Base-by-base conservation (phyloP, 2,888 invertebrate species). In the Chouioia cunea region DNA sequence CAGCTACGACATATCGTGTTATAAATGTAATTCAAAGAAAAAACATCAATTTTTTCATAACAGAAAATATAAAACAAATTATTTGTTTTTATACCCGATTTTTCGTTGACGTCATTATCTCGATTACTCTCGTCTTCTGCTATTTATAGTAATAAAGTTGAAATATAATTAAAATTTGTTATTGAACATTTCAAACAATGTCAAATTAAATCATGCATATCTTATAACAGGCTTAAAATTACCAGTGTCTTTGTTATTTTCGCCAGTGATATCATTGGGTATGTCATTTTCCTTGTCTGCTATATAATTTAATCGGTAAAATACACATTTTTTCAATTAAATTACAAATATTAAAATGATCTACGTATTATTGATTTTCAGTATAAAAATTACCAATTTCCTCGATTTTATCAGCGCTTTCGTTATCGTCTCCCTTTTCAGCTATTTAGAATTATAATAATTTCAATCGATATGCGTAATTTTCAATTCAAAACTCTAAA, bases 361-460 rank as follows among this genome's bases (percentile, higher is more conserved):
- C 4, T 10, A 4, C 16, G 18, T 10, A 36, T 2, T 36, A 36
- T 6, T 36, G 12, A 50, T 50, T 50, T 8, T 10, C 16, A 50
- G 16, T n/a, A 14, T 22, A 50, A 2, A 23, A 59, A 60, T 70
- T 70, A 70, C 65, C 64, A 56, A 15, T 2, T 46, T 70, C 44
- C 18, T 70, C 60, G 48, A 56, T 60, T 23, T 60, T 60, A 23
- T 70, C 54, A 58, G 23, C 27, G 52, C n/a, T 27, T 48, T 56
- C 15, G 53, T 64, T 36, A 57, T 64, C 53, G 18, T 53, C 56
- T 54, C 52, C 18, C 16, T 14, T 18, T 36, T 16, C 10, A 16
- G 10, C 4, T 52, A 14, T 52, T 52, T 12, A 18, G 2, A 16
- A 47, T 23, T 46, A 6, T 10, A 36, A 36, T 10, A 36, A 36